A percentile compares a stretch with the other conserved stretches of the same genome.
Evolutionary conservation across 2,797 vertebrate genomes (phyloP).

Genomic region (Apogon talboti): DNA sequence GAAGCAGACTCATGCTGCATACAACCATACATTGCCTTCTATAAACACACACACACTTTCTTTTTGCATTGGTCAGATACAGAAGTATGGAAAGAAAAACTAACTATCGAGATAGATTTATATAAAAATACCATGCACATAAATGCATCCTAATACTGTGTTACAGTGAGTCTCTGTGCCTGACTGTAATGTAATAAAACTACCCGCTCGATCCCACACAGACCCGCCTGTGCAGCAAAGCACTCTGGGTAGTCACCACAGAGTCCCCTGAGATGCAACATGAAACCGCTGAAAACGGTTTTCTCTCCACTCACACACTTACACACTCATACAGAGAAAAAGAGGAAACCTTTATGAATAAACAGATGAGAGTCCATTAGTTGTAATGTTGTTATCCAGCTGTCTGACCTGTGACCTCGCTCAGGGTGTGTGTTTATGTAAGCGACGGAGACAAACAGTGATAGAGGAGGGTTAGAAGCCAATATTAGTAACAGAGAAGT

Average conservation of each 20-base stretch:
- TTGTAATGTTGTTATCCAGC: slow-evolving; percentile 71
- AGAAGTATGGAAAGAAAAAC: neutral
- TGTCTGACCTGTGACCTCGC: slow-evolving; percentile 69
- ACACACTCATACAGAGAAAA: slow-evolving; percentile 35
- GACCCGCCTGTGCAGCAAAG: slow-evolving; percentile 76
- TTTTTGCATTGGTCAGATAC: neutral
- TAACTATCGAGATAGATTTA: neutral
- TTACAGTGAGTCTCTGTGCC: slow-evolving; percentile 69
- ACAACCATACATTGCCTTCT: neutral
- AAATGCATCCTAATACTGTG: slow-evolving; percentile 45
- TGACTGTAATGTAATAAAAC: slow-evolving; percentile 77
- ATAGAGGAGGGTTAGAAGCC: slow-evolving; percentile 41
- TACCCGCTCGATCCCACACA: slow-evolving; percentile 68
- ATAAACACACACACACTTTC: slow-evolving; percentile 18
- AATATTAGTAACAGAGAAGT: slow-evolving; percentile 42
- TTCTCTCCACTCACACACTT: slow-evolving; percentile 25
- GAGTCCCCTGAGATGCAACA: slow-evolving; percentile 72
- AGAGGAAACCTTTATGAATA: slow-evolving; percentile 72
- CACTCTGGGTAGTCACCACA: slow-evolving; percentile 76
- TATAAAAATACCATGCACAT: neutral
- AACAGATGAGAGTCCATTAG: slow-evolving; percentile 77
- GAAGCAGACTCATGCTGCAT: slow-evolving; percentile 14
- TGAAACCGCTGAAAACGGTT: slow-evolving; percentile 66
- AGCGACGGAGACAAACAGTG: slow-evolving; percentile 32
- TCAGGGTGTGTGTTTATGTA: slow-evolving; percentile 57